Evolutionary conservation across 2,797 vertebrate species (phyloP).

Genomic region (Anabacerthia variegaticeps): DNA sequence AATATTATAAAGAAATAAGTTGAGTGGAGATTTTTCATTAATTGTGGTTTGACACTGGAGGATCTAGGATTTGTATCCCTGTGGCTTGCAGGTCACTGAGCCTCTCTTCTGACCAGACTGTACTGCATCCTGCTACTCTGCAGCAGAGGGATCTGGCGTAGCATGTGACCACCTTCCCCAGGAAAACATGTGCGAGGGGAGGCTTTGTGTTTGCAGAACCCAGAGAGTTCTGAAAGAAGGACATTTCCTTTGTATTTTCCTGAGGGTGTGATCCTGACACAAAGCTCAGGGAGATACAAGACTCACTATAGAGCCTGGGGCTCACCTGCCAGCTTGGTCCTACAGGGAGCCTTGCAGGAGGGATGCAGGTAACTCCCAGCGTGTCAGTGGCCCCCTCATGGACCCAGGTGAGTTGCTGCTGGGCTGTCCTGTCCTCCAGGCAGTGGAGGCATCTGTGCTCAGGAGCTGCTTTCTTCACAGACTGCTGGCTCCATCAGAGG

Average conservation of each 20-base stretch:
- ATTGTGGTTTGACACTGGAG: not conserved
- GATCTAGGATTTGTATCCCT: not conserved
- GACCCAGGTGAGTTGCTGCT: not conserved
- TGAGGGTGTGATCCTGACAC: not conserved
- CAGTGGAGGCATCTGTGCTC: not conserved
- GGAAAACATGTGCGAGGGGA: not conserved
- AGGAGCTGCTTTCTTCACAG: not conserved
- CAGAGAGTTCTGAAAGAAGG: not conserved
- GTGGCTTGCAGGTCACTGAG: not conserved
- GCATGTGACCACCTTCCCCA: not conserved
- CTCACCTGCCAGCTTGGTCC: not conserved
- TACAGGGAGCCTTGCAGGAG: not conserved
- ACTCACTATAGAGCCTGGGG: not conserved
- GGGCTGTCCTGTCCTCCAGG: not conserved
- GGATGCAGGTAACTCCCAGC: not conserved
- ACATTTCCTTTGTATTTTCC: not conserved
- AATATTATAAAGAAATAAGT: not conserved
- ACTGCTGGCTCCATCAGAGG: accelerated
- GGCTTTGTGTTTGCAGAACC: not conserved
- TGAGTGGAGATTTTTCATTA: not conserved
- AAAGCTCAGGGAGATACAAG: not conserved
- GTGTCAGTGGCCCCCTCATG: not conserved
- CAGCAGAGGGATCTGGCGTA: not conserved
- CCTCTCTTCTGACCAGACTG: not conserved
- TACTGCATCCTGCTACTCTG: not conserved